These are phyloP conservation scores for Odontamblyopus lacepedii DNA, from an alignment of 2,797 vertebrate genomes.

Conservation along the genomic window DNA sequence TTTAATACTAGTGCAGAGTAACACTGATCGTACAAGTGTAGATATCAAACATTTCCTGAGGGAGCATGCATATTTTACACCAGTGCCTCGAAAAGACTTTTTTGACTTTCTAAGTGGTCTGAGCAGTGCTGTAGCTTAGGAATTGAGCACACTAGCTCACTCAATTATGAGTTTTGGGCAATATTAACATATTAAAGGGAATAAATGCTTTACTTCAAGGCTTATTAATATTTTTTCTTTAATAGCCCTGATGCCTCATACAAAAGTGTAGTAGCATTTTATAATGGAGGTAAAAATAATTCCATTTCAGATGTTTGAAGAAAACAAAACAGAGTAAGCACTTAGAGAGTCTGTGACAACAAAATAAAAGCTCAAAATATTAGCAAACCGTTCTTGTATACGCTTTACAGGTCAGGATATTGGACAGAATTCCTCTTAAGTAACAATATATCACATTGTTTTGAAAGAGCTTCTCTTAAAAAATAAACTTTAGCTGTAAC, in stretches of 20 bases:
- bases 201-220: no score
- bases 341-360: background rate
- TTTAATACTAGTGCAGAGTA: conserved; percentile 30
- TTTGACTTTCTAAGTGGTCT: conserved; percentile 10
- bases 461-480: background rate
- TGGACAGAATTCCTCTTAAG: background rate
- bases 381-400: background rate
- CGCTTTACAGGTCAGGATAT: background rate
- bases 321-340: background rate
- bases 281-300: background rate
- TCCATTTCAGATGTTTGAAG: background rate
- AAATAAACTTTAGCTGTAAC: conserved; percentile 27
- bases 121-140: background rate
- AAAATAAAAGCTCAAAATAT: background rate
- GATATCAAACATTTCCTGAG: conserved; percentile 21
- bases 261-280: background rate
- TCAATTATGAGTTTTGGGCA: conserved; percentile 9
- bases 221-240: background rate
- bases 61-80: conserved; percentile 34
- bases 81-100: conserved; percentile 12
- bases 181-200: conserved; percentile 10
- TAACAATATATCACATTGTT: no score
- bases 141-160: conserved; percentile 3
- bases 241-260: background rate
- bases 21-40: conserved; percentile 10